phyloP scores from a whole-genome alignment of 2,888 invertebrate genomes.

The Geotrupes spiniger region DNA sequence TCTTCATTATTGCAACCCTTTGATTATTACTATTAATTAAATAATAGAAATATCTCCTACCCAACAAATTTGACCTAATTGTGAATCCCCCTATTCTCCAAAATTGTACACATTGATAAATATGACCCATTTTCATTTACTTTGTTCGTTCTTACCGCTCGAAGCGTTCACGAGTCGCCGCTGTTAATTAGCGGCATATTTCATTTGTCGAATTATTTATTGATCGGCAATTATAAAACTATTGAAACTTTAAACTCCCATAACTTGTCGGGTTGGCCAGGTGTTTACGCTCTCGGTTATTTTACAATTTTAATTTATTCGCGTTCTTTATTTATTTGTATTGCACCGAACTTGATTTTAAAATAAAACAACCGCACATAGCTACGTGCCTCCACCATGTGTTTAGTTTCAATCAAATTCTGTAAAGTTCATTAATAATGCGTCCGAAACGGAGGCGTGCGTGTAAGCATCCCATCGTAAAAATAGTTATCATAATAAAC shows the following conservation, averaged over 20 bases:
- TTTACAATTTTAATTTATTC: slow-evolving; percentile 36
- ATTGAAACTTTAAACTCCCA: slow-evolving; percentile 32
- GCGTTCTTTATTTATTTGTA: slow-evolving; percentile 29
- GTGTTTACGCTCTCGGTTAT: slow-evolving; percentile 32
- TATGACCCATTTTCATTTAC: too few relatives aligned
- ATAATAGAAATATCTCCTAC: too few relatives aligned
- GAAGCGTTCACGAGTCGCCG: too few relatives aligned
- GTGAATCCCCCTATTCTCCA: too few relatives aligned
- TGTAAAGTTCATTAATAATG: not conserved
- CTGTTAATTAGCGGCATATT: slow-evolving; percentile 21
- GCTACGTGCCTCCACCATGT: slow-evolving; percentile 4
- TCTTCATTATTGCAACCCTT: too few relatives aligned
- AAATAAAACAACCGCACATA: slow-evolving; percentile 30
- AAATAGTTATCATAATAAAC: too few relatives aligned
- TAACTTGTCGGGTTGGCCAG: slow-evolving; percentile 33
- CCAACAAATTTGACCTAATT: too few relatives aligned
- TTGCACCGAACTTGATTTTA: slow-evolving; percentile 30
- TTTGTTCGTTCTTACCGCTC: too few relatives aligned
- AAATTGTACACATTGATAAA: too few relatives aligned
- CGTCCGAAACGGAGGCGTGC: too few relatives aligned
- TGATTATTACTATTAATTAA: too few relatives aligned
- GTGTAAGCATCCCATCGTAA: too few relatives aligned
- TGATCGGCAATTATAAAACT: slow-evolving; percentile 34
- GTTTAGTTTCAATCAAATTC: slow-evolving; percentile 7
- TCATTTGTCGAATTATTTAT: slow-evolving; percentile 34